Percentiles rank a stretch among this genome's conserved stretches.
phyloP scores from a whole-genome alignment of 37 sponge, comb jelly and placozoan species.

The Tethya wilhelma region DNA sequence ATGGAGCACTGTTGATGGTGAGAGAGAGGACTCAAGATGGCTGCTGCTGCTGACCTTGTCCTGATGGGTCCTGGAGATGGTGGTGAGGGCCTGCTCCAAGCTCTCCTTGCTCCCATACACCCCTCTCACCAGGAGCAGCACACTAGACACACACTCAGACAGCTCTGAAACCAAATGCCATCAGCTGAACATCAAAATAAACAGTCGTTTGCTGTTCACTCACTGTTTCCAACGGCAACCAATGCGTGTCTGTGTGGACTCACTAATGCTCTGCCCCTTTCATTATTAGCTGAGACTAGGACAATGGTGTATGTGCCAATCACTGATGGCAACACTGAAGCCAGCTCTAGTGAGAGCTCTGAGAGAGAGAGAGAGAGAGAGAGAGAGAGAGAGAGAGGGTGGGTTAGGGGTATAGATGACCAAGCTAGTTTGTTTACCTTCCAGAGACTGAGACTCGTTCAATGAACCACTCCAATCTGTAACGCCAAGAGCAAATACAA shows the following conservation, averaged over 20 bases:
- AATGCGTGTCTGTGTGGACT: constrained; percentile 27
- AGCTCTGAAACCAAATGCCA: constrained; percentile 2
- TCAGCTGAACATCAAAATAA: background rate
- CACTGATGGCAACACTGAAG: constrained; percentile 5
- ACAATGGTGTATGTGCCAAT: constrained; percentile 46
- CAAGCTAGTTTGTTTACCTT: too few species aligned
- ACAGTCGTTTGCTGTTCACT: background rate
- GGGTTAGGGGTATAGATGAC: too few species aligned
- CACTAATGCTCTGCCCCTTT: background rate
- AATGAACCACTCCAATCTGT: background rate
- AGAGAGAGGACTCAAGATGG: background rate
- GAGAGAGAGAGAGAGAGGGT: background rate
- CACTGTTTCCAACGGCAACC: background rate
- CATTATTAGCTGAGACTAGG: background rate
- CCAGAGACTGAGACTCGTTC: background rate
- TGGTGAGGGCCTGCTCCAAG: constrained; percentile 16
- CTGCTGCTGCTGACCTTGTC: constrained; percentile 34
- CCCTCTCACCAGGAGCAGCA: background rate
- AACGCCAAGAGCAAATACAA: background rate
- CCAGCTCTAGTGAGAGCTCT: constrained; percentile 20
- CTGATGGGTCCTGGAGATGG: background rate
- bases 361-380: background rate
- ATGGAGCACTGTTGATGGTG: background rate
- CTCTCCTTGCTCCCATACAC: constrained; percentile 32
- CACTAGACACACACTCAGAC: background rate